Evolutionary conservation across 2,888 invertebrate species (phyloP).

Genomic region (Aphodius granarius): DNA sequence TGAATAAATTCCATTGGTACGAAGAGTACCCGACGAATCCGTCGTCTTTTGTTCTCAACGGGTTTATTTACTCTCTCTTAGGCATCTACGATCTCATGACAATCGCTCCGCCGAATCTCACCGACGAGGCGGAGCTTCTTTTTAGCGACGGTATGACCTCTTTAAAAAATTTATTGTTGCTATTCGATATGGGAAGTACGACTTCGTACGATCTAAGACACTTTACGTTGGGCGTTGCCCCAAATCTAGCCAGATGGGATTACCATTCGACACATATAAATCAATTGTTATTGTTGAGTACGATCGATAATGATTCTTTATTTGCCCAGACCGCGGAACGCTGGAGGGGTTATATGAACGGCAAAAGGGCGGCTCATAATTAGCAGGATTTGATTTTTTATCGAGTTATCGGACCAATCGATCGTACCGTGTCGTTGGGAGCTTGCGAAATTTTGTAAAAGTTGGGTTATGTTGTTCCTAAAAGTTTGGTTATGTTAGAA

Average conservation of each 20-base stretch:
- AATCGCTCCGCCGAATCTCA: conserved; percentile 70
- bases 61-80: conserved; percentile 95
- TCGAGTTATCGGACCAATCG: conserved; percentile 25
- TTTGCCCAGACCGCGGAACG: conserved; percentile 82
- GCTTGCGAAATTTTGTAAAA: not conserved
- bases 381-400: conserved; percentile 53
- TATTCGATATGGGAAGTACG: conserved; percentile 95
- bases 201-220: conserved; percentile 96
- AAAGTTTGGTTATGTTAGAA: not conserved
- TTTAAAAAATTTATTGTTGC: conserved; percentile 80
- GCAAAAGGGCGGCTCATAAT: conserved; percentile 93
- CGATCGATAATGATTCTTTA: conserved; percentile 81
- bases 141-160: conserved; percentile 86
- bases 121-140: conserved; percentile 72
- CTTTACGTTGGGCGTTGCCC: conserved; percentile 83
- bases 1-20: conserved; percentile 90
- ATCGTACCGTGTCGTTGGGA: not conserved
- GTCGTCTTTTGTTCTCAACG: conserved; percentile 93
- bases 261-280: conserved; percentile 99
- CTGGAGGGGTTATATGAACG: conserved; percentile 95
- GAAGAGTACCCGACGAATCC: conserved; percentile 98
- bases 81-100: conserved; percentile 94
- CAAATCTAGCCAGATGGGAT: conserved; percentile 97
- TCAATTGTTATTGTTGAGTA: conserved; percentile 85
- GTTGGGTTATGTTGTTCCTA: not conserved